phyloP scores from a whole-genome alignment of 2,888 invertebrate species.

The Disparrhopalites patrizii region DNA sequence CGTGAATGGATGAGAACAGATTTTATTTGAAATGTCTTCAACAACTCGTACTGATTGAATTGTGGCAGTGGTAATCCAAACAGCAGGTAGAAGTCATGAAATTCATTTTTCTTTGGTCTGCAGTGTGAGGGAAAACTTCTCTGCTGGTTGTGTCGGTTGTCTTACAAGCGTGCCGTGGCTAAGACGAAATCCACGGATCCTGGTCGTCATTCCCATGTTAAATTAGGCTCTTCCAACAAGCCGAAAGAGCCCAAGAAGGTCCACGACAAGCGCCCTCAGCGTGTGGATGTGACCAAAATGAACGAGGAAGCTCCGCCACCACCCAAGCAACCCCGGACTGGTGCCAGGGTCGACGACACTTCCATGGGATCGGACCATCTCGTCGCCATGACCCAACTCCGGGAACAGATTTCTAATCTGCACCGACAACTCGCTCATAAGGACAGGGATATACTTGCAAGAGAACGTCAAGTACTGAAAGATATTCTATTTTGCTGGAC shows the following conservation, averaged over 20 bases:
- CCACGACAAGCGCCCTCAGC: slow-evolving; percentile 61
- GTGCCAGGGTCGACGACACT: slow-evolving; percentile 59
- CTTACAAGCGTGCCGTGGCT: slow-evolving; percentile 84
- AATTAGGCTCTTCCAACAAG: slow-evolving; percentile 53
- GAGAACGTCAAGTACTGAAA: slow-evolving; percentile 79
- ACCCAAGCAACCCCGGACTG: slow-evolving; percentile 49
- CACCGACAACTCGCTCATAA: slow-evolving; percentile 82
- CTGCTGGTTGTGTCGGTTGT: slow-evolving; percentile 92
- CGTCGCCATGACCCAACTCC: slow-evolving; percentile 83
- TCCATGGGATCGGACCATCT: slow-evolving; percentile 82
- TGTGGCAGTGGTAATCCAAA: neutral
- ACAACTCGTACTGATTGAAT: neutral
- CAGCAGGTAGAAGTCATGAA: neutral
- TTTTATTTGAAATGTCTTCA: slow-evolving; percentile 4
- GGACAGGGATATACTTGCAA: slow-evolving; percentile 77
- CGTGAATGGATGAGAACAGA: neutral
- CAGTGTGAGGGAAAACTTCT: slow-evolving; percentile 91
- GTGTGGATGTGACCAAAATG: slow-evolving; percentile 61
- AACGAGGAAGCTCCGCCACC: slow-evolving; percentile 50
- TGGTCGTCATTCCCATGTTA: slow-evolving; percentile 62
- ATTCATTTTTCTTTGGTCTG: neutral
- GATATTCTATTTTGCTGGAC: no score
- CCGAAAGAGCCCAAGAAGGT: slow-evolving; percentile 36
- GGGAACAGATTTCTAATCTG: slow-evolving; percentile 85
- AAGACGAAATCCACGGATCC: slow-evolving; percentile 81